Evolutionary conservation across 2,797 vertebrate genomes (phyloP).

Genomic region (Brachyalestes nurse): DNA sequence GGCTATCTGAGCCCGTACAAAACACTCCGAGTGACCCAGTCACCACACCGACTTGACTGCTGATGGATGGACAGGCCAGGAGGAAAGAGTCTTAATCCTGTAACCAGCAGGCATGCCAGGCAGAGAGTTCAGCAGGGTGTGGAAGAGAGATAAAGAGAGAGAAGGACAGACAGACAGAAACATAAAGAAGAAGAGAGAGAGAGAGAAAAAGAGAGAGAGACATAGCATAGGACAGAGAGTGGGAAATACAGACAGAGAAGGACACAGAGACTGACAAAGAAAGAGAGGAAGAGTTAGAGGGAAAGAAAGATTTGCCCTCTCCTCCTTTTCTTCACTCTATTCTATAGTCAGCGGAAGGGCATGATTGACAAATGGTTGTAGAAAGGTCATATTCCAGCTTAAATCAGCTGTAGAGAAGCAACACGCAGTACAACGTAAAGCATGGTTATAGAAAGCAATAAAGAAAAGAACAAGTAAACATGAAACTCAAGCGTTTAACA

Average conservation of each 20-base stretch:
- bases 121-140: slow-evolving; percentile 22
- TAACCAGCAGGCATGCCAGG: slow-evolving; percentile 36
- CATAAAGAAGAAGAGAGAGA: slow-evolving; percentile 53
- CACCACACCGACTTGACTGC: slow-evolving; percentile 22
- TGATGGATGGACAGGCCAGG: slow-evolving; percentile 30
- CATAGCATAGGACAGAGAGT: neutral
- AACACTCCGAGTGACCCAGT: slow-evolving; percentile 24
- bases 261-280: slow-evolving; percentile 14
- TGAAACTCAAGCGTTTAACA: no score
- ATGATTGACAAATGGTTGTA: slow-evolving; percentile 76
- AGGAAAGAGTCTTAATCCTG: slow-evolving; percentile 37
- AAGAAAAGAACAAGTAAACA: no score
- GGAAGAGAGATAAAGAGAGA: neutral
- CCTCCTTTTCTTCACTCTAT: slow-evolving; percentile 62
- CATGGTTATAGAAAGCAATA: no score
- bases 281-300: slow-evolving; percentile 51
- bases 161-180: neutral
- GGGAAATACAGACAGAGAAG: neutral
- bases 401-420: slow-evolving; percentile 75
- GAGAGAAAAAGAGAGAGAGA: slow-evolving; percentile 30
- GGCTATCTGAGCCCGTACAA: slow-evolving; percentile 10
- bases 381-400: slow-evolving; percentile 70
- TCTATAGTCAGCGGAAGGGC: slow-evolving; percentile 74
- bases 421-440: no score
- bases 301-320: slow-evolving; percentile 59